phyloP scores from a whole-genome alignment of 2,888 invertebrate genomes.

The Caenorhabditis japonica region DNA sequence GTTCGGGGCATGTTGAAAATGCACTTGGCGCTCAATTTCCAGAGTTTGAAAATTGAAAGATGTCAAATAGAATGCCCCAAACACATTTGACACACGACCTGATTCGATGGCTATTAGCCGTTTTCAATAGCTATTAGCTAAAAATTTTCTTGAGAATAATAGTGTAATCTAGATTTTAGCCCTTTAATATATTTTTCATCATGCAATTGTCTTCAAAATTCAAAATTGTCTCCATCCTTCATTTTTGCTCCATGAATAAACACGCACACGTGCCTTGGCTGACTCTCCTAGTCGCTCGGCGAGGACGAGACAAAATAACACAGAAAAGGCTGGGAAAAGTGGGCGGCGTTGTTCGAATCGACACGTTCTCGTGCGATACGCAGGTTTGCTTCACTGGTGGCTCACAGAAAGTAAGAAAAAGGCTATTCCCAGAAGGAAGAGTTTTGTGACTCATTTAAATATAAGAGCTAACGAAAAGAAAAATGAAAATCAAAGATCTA shows the following conservation, averaged over 20 bases:
- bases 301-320: conserved; percentile 6
- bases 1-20: too few species aligned
- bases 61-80: too few species aligned
- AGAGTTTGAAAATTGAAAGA: too few species aligned
- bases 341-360: conserved; percentile 36
- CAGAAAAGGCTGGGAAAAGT: conserved; percentile 22
- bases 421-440: conserved; percentile 21
- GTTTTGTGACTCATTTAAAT: not conserved
- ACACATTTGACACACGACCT: too few species aligned
- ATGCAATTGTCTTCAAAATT: too few species aligned
- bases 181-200: too few species aligned
- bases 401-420: not conserved
- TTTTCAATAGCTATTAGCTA: too few species aligned
- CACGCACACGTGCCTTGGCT: conserved; percentile 7
- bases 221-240: not conserved
- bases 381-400: conserved; percentile 34
- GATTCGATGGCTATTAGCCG: too few species aligned
- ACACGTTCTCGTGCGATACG: conserved; percentile 47
- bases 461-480: conserved; percentile 1
- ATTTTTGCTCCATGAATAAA: conserved; percentile 19
- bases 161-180: too few species aligned
- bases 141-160: too few species aligned
- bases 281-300: conserved; percentile 16
- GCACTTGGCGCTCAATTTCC: too few species aligned
- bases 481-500: conserved; percentile 1